Conservation (phyloP, 23 tunicate genomes). For the Diplosoma virens region DNA sequence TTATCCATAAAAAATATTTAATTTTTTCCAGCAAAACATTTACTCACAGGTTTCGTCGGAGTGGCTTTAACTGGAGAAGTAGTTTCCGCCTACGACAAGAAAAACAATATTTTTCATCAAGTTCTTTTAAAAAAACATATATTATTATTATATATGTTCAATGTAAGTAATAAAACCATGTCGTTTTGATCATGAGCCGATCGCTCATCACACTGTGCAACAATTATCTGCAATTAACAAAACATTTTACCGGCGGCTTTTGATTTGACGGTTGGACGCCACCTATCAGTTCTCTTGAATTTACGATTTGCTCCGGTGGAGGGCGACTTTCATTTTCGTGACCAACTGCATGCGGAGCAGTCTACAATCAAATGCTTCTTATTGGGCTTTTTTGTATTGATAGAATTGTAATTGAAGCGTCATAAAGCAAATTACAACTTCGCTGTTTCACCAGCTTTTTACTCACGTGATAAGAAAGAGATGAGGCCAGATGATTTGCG, state of each 20-base stretch:
- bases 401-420: too few species aligned
- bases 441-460: not conserved
- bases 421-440: too few species aligned
- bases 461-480: slow-evolving; percentile 19
- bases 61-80: slow-evolving; percentile 22
- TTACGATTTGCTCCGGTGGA: slow-evolving; percentile 10
- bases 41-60: slow-evolving; percentile 14
- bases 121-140: not conserved
- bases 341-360: slow-evolving; percentile 24
- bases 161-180: too few species aligned
- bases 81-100: not conserved
- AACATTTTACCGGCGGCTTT: too few species aligned
- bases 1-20: too few species aligned
- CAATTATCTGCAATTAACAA: too few species aligned
- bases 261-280: not conserved
- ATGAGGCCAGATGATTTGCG: slow-evolving; percentile 6
- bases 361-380: too few species aligned
- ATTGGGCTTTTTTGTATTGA: too few species aligned
- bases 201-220: too few species aligned
- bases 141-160: too few species aligned
- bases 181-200: too few species aligned
- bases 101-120: not conserved
- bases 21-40: too few species aligned
- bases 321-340: slow-evolving; percentile 19
- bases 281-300: slow-evolving; percentile 1